Evolutionary conservation across 2,797 vertebrate species (phyloP), one percentile per base, ranked within the genome.

Genomic region (Acanthornis magna): DNA sequence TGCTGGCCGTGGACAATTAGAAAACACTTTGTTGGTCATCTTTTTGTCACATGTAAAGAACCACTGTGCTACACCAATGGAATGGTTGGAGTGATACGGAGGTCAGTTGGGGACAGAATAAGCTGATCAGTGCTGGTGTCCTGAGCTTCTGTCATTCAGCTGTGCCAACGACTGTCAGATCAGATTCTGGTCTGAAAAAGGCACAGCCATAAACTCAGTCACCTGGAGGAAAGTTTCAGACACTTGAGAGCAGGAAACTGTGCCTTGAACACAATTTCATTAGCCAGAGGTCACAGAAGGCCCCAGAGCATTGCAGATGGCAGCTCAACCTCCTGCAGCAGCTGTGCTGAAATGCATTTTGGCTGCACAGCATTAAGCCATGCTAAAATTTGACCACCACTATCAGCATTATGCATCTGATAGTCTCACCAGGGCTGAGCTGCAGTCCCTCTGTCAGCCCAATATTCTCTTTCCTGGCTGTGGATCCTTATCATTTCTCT

Each of bases 71-170:
- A 45, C 22, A 58, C 26, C 57, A 51, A 2, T 61, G 3, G 3
- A 68, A 23, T 50, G 17, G 40, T 25, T 84, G 85, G 43, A 79
- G 53, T 76, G 89, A 71, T 65, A 16, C 2, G 82, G 63, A 80
- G 63, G 65, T 91, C 66, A 92, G 1, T 23, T 57, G 43, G 63
- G 79, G 73, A 51, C 79, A 60, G 63, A 95, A 91, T 89, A 96
- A 97, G 89, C 83, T 85, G 84, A 94, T 86, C 88, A 80, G 53
- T 65, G 58, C 27, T 77, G 25, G 38, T 91, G 50, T 50, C 85
- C 40, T 92, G 55, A 91, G 65, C 65, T 57, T 89, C 54, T 90
- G 51, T 88, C 25, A 21, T 38, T 89, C 79, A 75, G 20, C 66
- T 51, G 11, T 0, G 7, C 57, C 51, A 74, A 27, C 5, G 7